Conservation (phyloP, 2,113 vertebrate species). For the Xiphias gladius region DNA sequence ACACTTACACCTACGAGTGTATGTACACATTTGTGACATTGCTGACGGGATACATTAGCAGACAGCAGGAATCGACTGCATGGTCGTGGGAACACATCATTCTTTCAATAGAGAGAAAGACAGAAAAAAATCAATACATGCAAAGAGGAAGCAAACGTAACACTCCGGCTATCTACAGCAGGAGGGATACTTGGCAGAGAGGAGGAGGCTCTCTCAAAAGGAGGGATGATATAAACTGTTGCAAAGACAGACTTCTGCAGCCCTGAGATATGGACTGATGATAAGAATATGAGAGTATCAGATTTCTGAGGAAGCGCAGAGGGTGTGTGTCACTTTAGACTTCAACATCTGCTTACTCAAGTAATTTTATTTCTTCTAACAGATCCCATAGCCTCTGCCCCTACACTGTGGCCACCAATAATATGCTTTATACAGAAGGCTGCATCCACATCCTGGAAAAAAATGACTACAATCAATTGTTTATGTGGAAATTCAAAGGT, state of each 20-base stretch:
- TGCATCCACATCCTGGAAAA: too few species aligned
- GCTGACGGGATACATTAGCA: slow-evolving; percentile 55
- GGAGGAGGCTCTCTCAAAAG: not conserved
- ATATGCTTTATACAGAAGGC: too few species aligned
- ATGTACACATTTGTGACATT: not conserved
- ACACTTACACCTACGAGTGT: not conserved
- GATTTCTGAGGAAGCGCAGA: slow-evolving; percentile 26
- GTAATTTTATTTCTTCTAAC: slow-evolving; percentile 2
- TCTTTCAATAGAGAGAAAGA: slow-evolving; percentile 16
- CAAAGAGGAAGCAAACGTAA: slow-evolving; percentile 32
- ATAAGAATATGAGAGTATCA: slow-evolving; percentile 23
- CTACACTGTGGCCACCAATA: too few species aligned
- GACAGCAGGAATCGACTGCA: slow-evolving; percentile 21
- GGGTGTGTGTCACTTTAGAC: not conserved
- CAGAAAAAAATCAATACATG: slow-evolving; percentile 52
- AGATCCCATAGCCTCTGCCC: not conserved
- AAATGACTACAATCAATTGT: too few species aligned
- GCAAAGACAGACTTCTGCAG: slow-evolving; percentile 19
- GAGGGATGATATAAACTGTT: slow-evolving; percentile 20
- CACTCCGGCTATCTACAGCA: slow-evolving; percentile 3
- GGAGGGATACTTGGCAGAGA: not conserved
- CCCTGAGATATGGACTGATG: not conserved
- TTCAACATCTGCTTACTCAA: not conserved
- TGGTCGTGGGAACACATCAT: slow-evolving; percentile 24
- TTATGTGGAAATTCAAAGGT: too few species aligned